These are phyloP conservation scores for Oxyscelio sp. DNA, from an alignment of 2,888 invertebrate species.

Conservation along the genomic window DNA sequence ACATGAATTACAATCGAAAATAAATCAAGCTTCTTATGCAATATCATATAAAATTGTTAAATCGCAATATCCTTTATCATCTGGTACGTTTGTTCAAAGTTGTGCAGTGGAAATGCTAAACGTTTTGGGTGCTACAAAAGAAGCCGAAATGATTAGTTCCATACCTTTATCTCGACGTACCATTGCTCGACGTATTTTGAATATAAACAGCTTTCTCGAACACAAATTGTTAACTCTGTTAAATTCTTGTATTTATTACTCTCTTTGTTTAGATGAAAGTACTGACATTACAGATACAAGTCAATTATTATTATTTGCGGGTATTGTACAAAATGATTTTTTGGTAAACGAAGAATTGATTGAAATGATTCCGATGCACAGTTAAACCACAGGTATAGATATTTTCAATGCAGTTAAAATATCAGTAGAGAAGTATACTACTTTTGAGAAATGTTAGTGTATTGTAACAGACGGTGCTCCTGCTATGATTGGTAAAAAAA, in stretches of 20 bases:
- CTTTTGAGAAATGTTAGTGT: conserved; percentile 15
- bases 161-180: background rate
- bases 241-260: conserved; percentile 17
- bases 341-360: conserved; percentile 37
- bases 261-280: conserved; percentile 50
- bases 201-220: conserved; percentile 30
- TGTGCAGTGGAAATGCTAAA: conserved; percentile 6
- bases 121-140: background rate
- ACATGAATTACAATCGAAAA: background rate
- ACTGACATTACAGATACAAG: conserved; percentile 39
- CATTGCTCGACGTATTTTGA: background rate
- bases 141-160: background rate
- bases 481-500: background rate
- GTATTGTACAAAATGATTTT: conserved; percentile 32
- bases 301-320: conserved; percentile 47
- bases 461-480: conserved; percentile 17
- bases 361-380: background rate
- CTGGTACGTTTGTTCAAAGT: background rate
- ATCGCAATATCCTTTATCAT: background rate
- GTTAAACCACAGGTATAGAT: background rate
- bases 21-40: background rate
- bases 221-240: conserved; percentile 25
- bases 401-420: background rate
- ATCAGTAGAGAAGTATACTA: background rate
- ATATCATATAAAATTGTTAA: background rate